These are phyloP conservation scores for Anneissia japonica DNA, from an alignment of 35 echinoderm and acorn worm species.

Conservation along the genomic window DNA sequence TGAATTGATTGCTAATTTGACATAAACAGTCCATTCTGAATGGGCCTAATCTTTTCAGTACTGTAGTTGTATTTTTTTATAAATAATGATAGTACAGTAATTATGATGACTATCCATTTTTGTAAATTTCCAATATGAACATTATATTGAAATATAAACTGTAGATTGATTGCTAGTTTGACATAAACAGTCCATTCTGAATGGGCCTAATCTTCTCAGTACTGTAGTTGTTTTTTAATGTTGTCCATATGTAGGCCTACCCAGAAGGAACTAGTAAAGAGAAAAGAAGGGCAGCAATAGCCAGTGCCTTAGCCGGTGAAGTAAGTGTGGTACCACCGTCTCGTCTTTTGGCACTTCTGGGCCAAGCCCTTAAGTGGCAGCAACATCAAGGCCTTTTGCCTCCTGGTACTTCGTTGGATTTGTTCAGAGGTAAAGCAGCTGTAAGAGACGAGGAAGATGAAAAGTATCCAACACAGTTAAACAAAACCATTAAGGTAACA, in stretches of 20 bases:
- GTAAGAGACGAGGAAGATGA: conserved; percentile 97
- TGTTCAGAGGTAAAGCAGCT: conserved; percentile 96
- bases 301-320: conserved; percentile 88
- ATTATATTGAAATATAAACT: too few relatives aligned
- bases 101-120: too few relatives aligned
- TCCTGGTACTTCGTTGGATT: conserved; percentile 86
- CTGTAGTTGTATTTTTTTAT: too few relatives aligned
- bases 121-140: too few relatives aligned
- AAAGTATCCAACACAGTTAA: conserved; percentile 98
- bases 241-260: conserved; percentile 52
- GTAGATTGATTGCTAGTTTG: too few relatives aligned
- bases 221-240: too few relatives aligned
- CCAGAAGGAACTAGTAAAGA: conserved; percentile 96
- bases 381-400: conserved; percentile 94
- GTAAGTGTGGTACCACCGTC: conserved; percentile 96
- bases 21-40: too few relatives aligned
- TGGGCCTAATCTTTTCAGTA: too few relatives aligned
- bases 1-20: too few relatives aligned
- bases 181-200: too few relatives aligned
- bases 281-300: conserved; percentile 84
- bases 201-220: too few relatives aligned
- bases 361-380: conserved; percentile 97
- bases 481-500: conserved; percentile 89
- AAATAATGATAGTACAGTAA: too few relatives aligned
- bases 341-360: conserved; percentile 92